Percentiles rank a stretch among this genome's conserved stretches.
These are phyloP conservation scores for Myopa tessellatipennis DNA, from an alignment of 2,888 invertebrate genomes.

Conservation along the genomic window DNA sequence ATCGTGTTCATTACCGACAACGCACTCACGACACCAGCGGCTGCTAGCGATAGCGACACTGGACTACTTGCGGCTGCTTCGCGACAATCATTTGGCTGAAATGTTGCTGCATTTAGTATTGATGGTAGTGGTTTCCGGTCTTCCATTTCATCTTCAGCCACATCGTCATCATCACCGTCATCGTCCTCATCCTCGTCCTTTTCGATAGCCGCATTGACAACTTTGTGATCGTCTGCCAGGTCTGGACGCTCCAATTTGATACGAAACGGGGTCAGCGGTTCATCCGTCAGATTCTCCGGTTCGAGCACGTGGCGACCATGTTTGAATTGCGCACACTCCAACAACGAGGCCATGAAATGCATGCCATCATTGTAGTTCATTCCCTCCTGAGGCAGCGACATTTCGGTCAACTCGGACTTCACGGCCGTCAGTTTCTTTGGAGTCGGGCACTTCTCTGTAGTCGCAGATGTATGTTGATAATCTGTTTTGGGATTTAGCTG, in stretches of 20 bases:
- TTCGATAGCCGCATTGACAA: slow-evolving; percentile 50
- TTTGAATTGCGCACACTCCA: slow-evolving; percentile 30
- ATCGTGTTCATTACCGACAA: neutral
- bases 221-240: slow-evolving; percentile 55
- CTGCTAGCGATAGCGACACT: neutral
- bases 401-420: slow-evolving; percentile 21
- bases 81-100: slow-evolving; percentile 21
- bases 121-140: neutral
- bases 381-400: neutral
- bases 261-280: slow-evolving; percentile 50
- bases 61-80: neutral
- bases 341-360: slow-evolving; percentile 55
- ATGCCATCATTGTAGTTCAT: slow-evolving; percentile 50
- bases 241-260: slow-evolving; percentile 58
- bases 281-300: slow-evolving; percentile 38
- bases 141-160: neutral
- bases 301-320: slow-evolving; percentile 21
- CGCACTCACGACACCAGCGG: neutral
- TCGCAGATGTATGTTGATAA: slow-evolving; percentile 8
- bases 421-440: slow-evolving; percentile 46
- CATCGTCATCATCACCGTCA: neutral
- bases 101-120: neutral
- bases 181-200: slow-evolving; percentile 37
- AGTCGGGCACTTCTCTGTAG: slow-evolving; percentile 44
- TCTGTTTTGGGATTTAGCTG: neutral